phyloP scores from a whole-genome alignment of 2,113 vertebrate genomes.

The Athene cunicularia region DNA sequence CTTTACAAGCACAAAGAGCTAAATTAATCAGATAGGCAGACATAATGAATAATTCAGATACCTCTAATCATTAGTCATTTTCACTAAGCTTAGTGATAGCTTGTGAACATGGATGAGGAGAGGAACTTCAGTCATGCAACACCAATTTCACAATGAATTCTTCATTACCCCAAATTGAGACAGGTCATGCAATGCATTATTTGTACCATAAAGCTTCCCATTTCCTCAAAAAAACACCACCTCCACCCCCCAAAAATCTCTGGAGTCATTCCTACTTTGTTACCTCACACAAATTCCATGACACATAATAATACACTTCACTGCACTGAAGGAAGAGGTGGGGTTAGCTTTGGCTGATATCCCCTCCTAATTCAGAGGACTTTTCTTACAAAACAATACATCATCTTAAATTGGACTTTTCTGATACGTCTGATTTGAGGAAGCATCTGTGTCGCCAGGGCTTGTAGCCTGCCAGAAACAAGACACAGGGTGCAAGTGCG shows the following conservation, averaged over 20 bases:
- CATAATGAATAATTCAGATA: background rate
- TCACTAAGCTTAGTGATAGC: background rate
- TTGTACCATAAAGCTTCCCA: background rate
- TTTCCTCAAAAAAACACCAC: background rate
- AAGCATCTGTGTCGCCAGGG: background rate
- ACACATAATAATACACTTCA: background rate
- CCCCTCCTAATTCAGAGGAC: background rate
- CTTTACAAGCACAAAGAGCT: background rate
- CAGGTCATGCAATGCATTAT: background rate
- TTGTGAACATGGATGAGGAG: background rate
- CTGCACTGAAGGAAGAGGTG: background rate
- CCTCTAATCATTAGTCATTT: background rate
- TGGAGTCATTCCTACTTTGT: background rate
- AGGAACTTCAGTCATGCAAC: background rate
- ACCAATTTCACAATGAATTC: background rate
- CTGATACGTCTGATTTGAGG: background rate
- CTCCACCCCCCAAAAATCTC: background rate
- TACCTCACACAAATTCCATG: background rate
- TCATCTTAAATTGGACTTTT: background rate
- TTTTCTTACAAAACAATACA: background rate
- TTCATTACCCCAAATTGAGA: background rate
- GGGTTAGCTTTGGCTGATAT: background rate
- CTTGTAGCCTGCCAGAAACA: background rate
- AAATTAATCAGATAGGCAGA: background rate
- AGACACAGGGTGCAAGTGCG: fast-evolving